Base-by-base conservation (phyloP, 1,140 invertebrate species). In the Pissodes strobi region DNA sequence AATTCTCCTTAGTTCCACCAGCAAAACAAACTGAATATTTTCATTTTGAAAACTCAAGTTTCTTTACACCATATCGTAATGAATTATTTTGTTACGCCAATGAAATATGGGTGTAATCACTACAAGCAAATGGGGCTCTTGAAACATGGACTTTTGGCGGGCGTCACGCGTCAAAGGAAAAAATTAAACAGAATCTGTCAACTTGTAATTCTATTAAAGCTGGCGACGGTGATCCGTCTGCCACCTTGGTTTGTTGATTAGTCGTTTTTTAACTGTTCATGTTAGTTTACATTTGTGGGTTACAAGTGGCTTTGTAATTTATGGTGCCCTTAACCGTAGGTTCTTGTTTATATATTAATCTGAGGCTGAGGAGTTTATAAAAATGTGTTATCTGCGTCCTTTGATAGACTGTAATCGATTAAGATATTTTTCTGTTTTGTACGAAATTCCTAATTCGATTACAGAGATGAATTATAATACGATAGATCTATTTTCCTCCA, bases 151-250 rank as follows among this genome's bases (percentile, higher is more conserved):
- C 41, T 62, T 45, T 22, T 17, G 67, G 65, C 65, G 65, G 67
- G 65, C 57, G 71, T 56, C 62, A 63, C 61, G 51, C 39, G 69
- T 69, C 62, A 72, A 72, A 72, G 67, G 58, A 38, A 60, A 61
- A 68, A 58, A 69, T 52, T 53, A 64, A 70, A 69, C 69, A 69
- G 69, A 67, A 67, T 57, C 65, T 67, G 65, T 67, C 65, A 67
- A 61, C 58, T 67, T 67, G 48, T 30, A 52, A 58, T 39, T 41
- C 58, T 62, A 48, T 67, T 62, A 62, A 62, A 67, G 43, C 63
- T 59, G 65, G 57, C 65, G 65, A 57, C 65, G 59, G 52, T 45
- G 64, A 55, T 68, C 66, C 56, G 66, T 67, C 65, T 58, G 55
- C 60, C 59, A 62, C 59, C 59, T 62, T 21, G 48, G 18, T 62